These are phyloP conservation scores for Hyperopisus bebe DNA, from an alignment of 2,113 vertebrate species.

Conservation along the genomic window DNA sequence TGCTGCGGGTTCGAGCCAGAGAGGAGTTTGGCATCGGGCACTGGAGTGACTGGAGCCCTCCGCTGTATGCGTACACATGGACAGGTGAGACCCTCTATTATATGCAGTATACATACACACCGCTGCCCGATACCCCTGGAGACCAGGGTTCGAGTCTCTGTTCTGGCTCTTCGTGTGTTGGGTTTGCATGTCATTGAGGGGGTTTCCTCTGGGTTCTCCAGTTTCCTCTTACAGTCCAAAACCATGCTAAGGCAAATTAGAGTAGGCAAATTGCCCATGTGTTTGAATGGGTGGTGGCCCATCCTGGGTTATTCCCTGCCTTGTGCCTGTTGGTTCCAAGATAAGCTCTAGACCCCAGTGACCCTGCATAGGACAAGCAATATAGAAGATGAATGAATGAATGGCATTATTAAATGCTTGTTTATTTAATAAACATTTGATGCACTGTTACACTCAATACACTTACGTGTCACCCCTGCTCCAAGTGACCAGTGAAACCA, in stretches of 20 bases:
- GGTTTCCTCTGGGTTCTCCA: not conserved
- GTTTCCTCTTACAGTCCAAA: not conserved
- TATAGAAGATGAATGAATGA: not conserved
- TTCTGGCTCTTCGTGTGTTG: not conserved
- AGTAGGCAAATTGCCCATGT: not conserved
- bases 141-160: not conserved
- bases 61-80: constrained; percentile 45
- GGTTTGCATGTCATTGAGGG: not conserved
- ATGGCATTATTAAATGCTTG: not conserved
- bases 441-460: not conserved
- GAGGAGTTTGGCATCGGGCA: constrained; percentile 47
- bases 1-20: constrained; percentile 45
- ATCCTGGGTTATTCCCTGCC: no score
- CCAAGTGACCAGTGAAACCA: not conserved
- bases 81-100: constrained; percentile 37
- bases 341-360: not conserved
- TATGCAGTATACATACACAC: not conserved
- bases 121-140: not conserved
- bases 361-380: not conserved
- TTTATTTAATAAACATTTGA: not conserved
- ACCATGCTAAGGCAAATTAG: not conserved
- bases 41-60: constrained; percentile 58
- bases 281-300: not conserved
- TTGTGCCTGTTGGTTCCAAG: not conserved
- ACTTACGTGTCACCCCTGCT: not conserved